Percentiles rank a stretch among this genome's conserved stretches.
Evolutionary conservation across 1,140 invertebrate species (phyloP).

Genomic region (Pseudomyrmex pallidus): DNA sequence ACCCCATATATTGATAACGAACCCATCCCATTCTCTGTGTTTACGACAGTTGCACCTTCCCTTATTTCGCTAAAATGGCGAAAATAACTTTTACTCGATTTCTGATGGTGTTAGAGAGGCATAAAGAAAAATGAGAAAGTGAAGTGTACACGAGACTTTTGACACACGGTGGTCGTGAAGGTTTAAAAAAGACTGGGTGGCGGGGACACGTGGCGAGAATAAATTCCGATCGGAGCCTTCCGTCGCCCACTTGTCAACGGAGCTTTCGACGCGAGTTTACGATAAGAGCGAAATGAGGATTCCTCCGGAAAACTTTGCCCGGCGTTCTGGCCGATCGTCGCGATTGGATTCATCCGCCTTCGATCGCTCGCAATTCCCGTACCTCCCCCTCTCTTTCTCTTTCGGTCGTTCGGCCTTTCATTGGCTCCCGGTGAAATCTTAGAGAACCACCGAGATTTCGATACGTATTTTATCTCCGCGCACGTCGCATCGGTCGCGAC

Average conservation of each 20-base stretch:
- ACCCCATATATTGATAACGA: background rate
- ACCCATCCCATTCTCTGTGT: background rate
- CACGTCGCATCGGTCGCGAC: slow-evolving; percentile 59
- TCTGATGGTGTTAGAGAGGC: slow-evolving; percentile 3
- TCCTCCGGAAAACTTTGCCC: slow-evolving; percentile 53
- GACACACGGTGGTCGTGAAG: slow-evolving; percentile 59
- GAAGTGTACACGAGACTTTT: slow-evolving; percentile 64
- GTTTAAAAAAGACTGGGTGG: slow-evolving; percentile 57
- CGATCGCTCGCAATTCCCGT: slow-evolving; percentile 51
- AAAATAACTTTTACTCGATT: slow-evolving; percentile 4
- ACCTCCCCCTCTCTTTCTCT: slow-evolving; percentile 8
- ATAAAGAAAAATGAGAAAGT: slow-evolving; percentile 34
- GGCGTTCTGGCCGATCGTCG: slow-evolving; percentile 25
- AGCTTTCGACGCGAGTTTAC: slow-evolving; percentile 58
- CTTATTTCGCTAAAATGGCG: background rate
- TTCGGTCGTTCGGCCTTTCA: slow-evolving; percentile 32
- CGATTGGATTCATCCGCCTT: slow-evolving; percentile 55
- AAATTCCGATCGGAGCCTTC: slow-evolving; percentile 65
- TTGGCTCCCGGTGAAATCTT: slow-evolving; percentile 48
- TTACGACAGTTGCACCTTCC: background rate
- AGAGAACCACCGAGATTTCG: slow-evolving; percentile 53
- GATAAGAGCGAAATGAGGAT: slow-evolving; percentile 59
- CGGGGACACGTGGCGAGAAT: slow-evolving; percentile 65
- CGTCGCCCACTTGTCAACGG: slow-evolving; percentile 56
- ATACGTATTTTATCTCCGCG: slow-evolving; percentile 56